Evolutionary conservation across 2,888 invertebrate genomes (phyloP).

Genomic region (Thera britannica): DNA sequence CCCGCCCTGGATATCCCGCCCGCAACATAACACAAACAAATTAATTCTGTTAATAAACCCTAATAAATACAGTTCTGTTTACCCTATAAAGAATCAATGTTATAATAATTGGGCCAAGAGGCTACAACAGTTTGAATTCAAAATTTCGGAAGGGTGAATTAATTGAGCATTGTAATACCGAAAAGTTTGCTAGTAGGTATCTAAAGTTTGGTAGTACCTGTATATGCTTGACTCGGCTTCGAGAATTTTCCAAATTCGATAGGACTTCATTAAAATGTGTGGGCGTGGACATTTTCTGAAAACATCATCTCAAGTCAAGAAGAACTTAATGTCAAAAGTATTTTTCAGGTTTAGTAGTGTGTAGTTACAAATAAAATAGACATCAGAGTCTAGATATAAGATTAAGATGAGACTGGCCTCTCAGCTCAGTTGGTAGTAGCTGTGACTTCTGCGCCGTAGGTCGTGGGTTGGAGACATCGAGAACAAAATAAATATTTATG

Average conservation of each 20-base stretch:
- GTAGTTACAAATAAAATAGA: too few relatives aligned
- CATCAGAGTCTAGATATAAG: too few relatives aligned
- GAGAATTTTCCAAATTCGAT: constrained; percentile 49
- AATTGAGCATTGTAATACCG: constrained; percentile 64
- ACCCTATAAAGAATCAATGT: constrained; percentile 82
- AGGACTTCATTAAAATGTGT: constrained; percentile 44
- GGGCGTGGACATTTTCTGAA: too few relatives aligned
- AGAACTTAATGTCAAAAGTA: too few relatives aligned
- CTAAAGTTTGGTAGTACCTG: constrained; percentile 6
- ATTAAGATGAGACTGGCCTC: too few relatives aligned
- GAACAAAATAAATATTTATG: too few relatives aligned
- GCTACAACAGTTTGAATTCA: constrained; percentile 77
- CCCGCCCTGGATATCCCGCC: constrained; percentile 58
- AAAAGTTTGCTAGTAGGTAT: constrained; percentile 51
- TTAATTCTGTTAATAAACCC: constrained; percentile 84
- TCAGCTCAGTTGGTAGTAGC: too few relatives aligned
- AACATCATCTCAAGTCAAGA: too few relatives aligned
- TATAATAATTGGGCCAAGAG: constrained; percentile 81
- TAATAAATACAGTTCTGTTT: constrained; percentile 83
- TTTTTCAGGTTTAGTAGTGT: too few relatives aligned
- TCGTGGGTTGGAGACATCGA: too few relatives aligned
- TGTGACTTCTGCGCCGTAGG: too few relatives aligned
- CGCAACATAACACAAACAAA: constrained; percentile 83
- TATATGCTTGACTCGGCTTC: constrained; percentile 29
- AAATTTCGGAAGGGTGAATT: constrained; percentile 78